Base-by-base conservation (phyloP, 2,888 invertebrate species). In the Pyrrhosoma nymphula region DNA sequence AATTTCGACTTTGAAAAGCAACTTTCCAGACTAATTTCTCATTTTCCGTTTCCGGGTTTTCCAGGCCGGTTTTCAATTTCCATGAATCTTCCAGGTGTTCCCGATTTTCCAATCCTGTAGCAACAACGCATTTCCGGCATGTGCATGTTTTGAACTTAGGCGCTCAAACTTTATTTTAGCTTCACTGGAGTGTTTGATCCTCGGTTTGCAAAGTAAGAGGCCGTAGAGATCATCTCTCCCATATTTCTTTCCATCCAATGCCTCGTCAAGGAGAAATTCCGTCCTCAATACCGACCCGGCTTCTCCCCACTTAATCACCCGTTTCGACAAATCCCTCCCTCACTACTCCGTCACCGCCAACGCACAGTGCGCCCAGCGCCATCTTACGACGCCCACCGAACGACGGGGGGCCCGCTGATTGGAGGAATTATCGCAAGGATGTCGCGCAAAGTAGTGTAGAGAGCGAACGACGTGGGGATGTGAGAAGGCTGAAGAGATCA, bases 201-300 rank as follows among this genome's bases (percentile, higher is more conserved):
- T 47, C 47, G 47, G 47, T 47, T 47, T 47, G 8, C 2, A 4
- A 47, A 2, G 8, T 47, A 2, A 47, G 47, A 47, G 47, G 47
- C 47, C 8, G 47, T 47, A 8, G 47, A 47, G 47, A 2, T 47
- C 47, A 47, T 47, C 47, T 4, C 8, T 8, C 2, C 8, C 47
- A 47, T 47, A 47, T 47, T 47, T 47, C 2, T 47, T 47, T 47
- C 2, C 8, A 91, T 91, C 63, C 39, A 35, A 63, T 91, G 91
- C 91, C 63, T 20, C 35, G 39, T 60, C 63, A 60, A 91, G 91
- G 91, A 91, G 91, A 63, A 63, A 91, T 63, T 60, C 39, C 63
- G 47, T 1, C 88, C 39, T 47, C 8, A 26, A 26, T 3, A 39
- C n/a, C 88, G 39, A 18, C 47, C 47, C 88, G 10, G 23, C 20